These are phyloP conservation scores for Chaetogeoica ovagalla DNA, from an alignment of 2,888 invertebrate species.

Conservation along the genomic window DNA sequence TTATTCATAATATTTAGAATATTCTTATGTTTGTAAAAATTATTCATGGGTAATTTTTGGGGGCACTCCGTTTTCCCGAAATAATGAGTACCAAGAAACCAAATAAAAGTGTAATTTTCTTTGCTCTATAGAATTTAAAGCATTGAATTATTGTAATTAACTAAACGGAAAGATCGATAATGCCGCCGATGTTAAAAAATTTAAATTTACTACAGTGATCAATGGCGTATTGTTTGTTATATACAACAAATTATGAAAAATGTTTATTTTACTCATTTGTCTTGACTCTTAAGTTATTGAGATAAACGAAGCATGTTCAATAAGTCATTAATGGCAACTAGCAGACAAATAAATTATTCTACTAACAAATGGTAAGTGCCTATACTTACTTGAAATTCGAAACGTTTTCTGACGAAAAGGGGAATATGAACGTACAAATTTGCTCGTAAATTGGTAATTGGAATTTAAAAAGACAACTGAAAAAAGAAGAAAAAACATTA, in stretches of 20 bases:
- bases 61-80: no score
- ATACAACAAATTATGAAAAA: constrained; percentile 12
- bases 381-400: not conserved
- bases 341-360: not conserved
- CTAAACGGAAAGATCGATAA: not conserved
- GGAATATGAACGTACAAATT: not conserved
- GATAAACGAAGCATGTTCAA: constrained; percentile 1
- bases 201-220: not conserved
- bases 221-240: not conserved
- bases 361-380: not conserved
- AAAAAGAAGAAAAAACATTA: not conserved
- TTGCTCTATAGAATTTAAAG: no score
- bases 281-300: not conserved
- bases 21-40: no score
- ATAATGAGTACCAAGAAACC: no score
- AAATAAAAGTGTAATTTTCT: no score
- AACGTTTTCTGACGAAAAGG: not conserved
- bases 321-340: not conserved
- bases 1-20: no score
- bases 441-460: not conserved
- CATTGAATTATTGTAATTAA: not conserved
- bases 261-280: not conserved
- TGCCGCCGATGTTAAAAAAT: not conserved
- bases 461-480: constrained; percentile 2
- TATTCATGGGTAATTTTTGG: no score